Conservation (phyloP, 2,797 vertebrate genomes). For the Amphiprion clarkii region DNA sequence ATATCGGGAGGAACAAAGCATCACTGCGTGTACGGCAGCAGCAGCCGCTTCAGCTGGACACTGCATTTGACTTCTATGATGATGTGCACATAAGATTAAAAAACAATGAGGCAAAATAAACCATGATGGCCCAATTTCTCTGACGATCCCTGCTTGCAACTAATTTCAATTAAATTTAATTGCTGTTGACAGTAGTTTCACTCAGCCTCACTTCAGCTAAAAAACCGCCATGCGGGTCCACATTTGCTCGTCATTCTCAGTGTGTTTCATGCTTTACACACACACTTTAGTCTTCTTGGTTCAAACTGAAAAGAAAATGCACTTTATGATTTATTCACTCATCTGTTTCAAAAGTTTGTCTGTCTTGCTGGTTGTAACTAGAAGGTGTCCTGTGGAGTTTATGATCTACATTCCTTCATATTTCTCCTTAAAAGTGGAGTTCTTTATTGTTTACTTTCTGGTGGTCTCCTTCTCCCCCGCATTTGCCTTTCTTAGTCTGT, state of each 20-base stretch:
- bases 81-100: conserved; percentile 25
- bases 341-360: conserved; percentile 12
- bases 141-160: conserved; percentile 19
- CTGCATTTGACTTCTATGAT: conserved; percentile 5
- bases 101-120: conserved; percentile 24
- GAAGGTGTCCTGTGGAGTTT: conserved; percentile 3
- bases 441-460: background rate
- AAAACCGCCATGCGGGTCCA: conserved; percentile 18
- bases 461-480: background rate
- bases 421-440: background rate
- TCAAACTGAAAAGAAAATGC: conserved; percentile 31
- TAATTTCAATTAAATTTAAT: conserved; percentile 44
- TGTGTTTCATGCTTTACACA: conserved; percentile 6
- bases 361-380: background rate
- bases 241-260: conserved; percentile 37
- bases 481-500: background rate
- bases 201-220: conserved; percentile 40
- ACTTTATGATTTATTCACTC: conserved; percentile 36
- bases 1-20: conserved; percentile 26
- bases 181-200: conserved; percentile 48
- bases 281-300: conserved; percentile 2
- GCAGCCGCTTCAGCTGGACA: conserved; percentile 14
- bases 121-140: conserved; percentile 27
- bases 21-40: background rate
- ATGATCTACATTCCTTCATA: background rate